Percentiles rank a stretch among this genome's conserved stretches.
These are phyloP conservation scores for Mus spicilegus DNA, from an alignment of 2,113 vertebrate species.

Conservation along the genomic window DNA sequence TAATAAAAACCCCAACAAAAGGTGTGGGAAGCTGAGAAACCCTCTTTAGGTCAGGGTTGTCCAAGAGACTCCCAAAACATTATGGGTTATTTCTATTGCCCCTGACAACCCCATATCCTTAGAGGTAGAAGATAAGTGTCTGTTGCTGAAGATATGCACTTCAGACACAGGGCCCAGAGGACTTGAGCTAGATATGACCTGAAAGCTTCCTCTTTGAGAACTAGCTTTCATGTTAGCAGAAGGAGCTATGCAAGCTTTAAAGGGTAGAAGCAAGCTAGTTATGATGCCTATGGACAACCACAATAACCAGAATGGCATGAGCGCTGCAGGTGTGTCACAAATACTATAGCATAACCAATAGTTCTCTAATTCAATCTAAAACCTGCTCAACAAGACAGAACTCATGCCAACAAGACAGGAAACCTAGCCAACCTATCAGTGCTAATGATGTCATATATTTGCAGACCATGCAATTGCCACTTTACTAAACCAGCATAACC, in stretches of 20 bases:
- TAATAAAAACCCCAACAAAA: not conserved
- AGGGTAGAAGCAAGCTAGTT: not conserved
- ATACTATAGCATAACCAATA: not conserved
- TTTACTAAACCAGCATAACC: not conserved
- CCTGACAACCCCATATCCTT: not conserved
- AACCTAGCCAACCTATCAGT: not conserved
- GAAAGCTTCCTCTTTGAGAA: not conserved
- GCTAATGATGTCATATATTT: not conserved
- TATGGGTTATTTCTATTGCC: not conserved
- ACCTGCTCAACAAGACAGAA: not conserved
- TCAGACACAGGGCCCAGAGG: not conserved
- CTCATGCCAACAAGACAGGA: not conserved
- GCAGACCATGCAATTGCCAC: not conserved
- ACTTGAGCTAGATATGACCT: not conserved
- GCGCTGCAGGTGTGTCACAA: not conserved
- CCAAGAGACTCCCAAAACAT: not conserved
- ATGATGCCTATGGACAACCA: not conserved
- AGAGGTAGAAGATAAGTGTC: not conserved
- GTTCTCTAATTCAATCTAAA: not conserved
- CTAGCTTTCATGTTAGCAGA: not conserved
- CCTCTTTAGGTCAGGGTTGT: not conserved
- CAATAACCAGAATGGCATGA: not conserved
- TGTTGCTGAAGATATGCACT: not conserved
- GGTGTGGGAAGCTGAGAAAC: not conserved
- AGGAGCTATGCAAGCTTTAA: not conserved